Evolutionary conservation across 2,797 vertebrate genomes (phyloP).

Genomic region (Antrozous pallidus): DNA sequence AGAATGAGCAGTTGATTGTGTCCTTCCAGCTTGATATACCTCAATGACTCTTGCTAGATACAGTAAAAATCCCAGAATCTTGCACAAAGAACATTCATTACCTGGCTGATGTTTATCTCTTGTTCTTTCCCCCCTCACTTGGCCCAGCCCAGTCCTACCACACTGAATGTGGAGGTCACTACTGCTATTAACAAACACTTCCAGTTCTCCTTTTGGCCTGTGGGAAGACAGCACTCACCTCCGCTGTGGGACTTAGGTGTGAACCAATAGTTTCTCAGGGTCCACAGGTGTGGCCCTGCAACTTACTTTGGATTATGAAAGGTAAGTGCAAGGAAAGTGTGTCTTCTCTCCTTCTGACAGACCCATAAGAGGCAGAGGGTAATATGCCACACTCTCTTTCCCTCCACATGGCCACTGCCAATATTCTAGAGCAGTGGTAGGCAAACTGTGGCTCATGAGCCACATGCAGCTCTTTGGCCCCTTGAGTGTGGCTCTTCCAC

Average conservation of each 20-base stretch:
- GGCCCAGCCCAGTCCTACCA: fast-evolving
- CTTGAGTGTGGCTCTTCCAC: too few species aligned
- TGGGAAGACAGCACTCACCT: not conserved
- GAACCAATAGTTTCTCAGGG: not conserved
- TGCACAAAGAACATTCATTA: not conserved
- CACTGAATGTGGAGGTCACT: not conserved
- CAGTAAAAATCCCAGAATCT: not conserved
- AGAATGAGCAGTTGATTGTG: not conserved
- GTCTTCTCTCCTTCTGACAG: not conserved
- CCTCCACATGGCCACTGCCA: not conserved
- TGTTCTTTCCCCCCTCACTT: fast-evolving
- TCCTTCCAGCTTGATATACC: not conserved
- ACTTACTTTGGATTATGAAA: not conserved
- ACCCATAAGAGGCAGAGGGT: not conserved
- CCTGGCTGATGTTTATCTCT: not conserved
- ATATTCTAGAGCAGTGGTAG: not conserved
- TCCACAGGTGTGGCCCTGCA: not conserved
- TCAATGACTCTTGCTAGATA: not conserved
- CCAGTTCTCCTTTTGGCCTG: not conserved
- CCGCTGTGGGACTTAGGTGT: not conserved
- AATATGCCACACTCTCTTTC: not conserved
- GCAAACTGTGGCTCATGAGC: too few species aligned
- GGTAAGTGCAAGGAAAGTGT: not conserved
- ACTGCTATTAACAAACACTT: not conserved
- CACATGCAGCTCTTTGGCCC: too few species aligned